Evolutionary conservation across 2,113 vertebrate species (phyloP).

Genomic region (Cyphotilapia sp.): DNA sequence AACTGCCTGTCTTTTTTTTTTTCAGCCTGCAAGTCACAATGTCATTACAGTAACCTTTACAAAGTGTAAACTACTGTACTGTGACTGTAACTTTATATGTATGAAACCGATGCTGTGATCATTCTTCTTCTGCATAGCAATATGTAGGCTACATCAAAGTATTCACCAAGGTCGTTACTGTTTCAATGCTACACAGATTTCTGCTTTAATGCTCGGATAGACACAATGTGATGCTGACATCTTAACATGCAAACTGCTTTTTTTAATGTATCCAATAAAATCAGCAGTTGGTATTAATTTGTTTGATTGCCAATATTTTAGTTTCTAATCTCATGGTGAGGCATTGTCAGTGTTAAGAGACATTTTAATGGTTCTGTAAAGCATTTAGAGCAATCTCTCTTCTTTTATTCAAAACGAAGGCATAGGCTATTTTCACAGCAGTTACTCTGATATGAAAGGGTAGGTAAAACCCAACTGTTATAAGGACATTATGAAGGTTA

Average conservation of each 20-base stretch:
- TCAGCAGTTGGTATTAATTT: background rate
- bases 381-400: background rate
- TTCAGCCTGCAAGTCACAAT: background rate
- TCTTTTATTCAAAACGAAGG: background rate
- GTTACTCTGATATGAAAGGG: background rate
- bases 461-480: background rate
- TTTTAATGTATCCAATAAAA: background rate
- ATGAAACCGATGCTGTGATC: background rate
- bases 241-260: background rate
- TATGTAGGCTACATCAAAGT: background rate
- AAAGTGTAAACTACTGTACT: conserved; percentile 12
- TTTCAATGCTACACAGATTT: background rate
- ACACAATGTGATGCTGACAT: background rate
- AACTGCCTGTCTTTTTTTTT: conserved; percentile 8
- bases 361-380: background rate
- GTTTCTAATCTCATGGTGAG: background rate
- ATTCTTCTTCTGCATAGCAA: background rate
- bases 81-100: conserved; percentile 27
- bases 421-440: background rate
- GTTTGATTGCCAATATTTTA: background rate
- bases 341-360: background rate
- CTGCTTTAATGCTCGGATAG: background rate
- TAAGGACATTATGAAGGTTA: background rate
- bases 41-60: conserved; percentile 39
- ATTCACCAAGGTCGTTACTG: conserved; percentile 20